phyloP scores from a whole-genome alignment of 1,140 invertebrate species.

The Amphibalanus amphitrite region DNA sequence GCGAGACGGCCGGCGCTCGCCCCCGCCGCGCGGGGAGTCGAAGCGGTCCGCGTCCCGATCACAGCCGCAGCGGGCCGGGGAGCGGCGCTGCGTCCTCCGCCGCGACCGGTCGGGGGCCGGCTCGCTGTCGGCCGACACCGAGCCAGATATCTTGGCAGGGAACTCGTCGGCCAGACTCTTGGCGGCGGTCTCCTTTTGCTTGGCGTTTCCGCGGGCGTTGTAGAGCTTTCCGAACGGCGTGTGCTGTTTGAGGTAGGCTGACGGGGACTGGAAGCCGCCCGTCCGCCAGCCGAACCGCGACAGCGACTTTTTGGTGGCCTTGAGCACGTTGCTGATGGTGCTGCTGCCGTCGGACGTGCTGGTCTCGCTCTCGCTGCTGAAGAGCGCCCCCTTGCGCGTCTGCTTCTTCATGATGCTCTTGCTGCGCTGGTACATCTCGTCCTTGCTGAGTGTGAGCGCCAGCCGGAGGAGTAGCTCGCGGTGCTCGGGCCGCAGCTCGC shows the following conservation, averaged over 20 bases:
- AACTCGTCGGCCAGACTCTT: neutral
- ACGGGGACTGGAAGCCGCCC: conserved; percentile 12
- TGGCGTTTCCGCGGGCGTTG: neutral
- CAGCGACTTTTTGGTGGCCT: conserved; percentile 20
- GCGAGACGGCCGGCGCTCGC: neutral
- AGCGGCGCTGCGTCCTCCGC: neutral
- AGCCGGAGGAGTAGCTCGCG: conserved; percentile 73
- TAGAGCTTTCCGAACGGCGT: conserved; percentile 14
- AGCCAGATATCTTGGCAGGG: neutral
- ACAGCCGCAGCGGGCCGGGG: too few species aligned
- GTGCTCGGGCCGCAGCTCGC: conserved; percentile 73
- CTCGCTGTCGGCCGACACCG: neutral
- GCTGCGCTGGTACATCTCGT: conserved; percentile 70
- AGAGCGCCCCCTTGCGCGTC: conserved; percentile 12
- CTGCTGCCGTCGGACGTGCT: conserved; percentile 46
- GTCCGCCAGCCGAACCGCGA: conserved; percentile 18
- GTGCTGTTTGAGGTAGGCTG: conserved; percentile 16
- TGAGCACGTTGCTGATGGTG: conserved; percentile 27
- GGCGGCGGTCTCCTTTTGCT: neutral
- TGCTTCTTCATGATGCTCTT: conserved; percentile 73
- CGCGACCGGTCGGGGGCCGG: too few species aligned
- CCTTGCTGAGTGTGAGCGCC: conserved; percentile 67
- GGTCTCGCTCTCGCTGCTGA: conserved; percentile 12
- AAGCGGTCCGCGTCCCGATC: too few species aligned
- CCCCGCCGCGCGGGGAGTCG: too few species aligned